Evolutionary conservation across 2,113 vertebrate genomes (phyloP).

Genomic region (Phodopus roborovskii): DNA sequence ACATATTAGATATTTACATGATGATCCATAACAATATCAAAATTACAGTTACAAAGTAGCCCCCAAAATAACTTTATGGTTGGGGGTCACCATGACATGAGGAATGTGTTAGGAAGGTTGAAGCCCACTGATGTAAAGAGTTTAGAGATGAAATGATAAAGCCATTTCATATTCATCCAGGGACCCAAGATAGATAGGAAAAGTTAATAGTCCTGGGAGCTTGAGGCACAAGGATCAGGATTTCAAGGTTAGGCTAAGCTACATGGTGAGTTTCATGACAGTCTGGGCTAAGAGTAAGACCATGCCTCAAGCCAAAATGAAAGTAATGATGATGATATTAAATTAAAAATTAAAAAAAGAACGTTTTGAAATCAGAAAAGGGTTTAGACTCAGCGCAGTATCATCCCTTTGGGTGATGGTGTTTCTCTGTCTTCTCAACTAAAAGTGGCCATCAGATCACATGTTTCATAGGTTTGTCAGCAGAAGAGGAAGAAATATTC

Average conservation of each 20-base stretch:
- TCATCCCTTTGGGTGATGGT: not conserved
- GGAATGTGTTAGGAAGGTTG: too few relatives aligned
- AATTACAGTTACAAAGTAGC: too few relatives aligned
- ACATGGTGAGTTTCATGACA: not conserved
- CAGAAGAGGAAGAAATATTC: not conserved
- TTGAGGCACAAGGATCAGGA: not conserved
- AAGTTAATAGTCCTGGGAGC: not conserved
- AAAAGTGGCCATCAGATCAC: not conserved
- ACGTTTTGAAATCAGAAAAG: slow-evolving; percentile 24
- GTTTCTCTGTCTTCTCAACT: not conserved
- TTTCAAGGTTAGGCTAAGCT: not conserved
- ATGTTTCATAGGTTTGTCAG: not conserved
- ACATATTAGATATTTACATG: too few relatives aligned
- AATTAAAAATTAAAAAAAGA: not conserved
- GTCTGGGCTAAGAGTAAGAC: not conserved
- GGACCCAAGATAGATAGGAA: not conserved
- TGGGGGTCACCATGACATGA: too few relatives aligned
- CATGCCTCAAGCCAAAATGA: not conserved
- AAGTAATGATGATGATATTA: not conserved
- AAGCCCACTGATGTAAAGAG: not conserved
- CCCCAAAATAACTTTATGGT: too few relatives aligned
- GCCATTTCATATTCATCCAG: not conserved
- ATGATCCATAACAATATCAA: too few relatives aligned
- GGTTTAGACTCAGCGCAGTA: not conserved
- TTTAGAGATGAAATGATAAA: not conserved